Evolutionary conservation across 2,797 vertebrate genomes (phyloP), one percentile per base, ranked within the genome.

Genomic region (Alca torda): DNA sequence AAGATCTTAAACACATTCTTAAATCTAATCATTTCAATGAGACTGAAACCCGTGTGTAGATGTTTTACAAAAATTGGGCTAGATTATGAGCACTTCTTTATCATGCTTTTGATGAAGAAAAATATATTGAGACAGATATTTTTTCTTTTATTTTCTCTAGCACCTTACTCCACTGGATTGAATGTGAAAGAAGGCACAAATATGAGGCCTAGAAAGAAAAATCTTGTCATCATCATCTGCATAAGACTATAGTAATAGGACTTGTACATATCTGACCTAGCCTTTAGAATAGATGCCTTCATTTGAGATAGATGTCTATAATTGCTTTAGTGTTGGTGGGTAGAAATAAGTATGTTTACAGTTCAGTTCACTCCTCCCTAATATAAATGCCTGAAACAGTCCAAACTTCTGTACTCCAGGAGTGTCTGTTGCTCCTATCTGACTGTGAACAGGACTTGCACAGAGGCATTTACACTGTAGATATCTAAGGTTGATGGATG

Each of bases 1-100:
- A 65, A 70, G 41, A 76, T 83, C 76, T 92, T 93, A 84, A 93
- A 69, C 75, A 83, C 24, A 31, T 93, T 86, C 69, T 72, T 76
- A 84, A 94, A 80, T 69, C n/a, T 56, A 77, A 54, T 33, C 1
- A 72, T 68, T 94, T 93, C 61, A 87, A 1, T 61, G 23, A 17
- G 35, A 76, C 26, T 59, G 69, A 93, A 88, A 63, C 33, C 28
- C 2, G 4, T 88, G 43, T 65, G 45, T 78, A 54, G 31, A 59
- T 31, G 5, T 41, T 84, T 78, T 65, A 41, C 31, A 69, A 89
- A 93, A 90, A 74, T 17, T 56, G 19, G 14, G 14, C 6, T 43
- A 53, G 26, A 23, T 83, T 53, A 83, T 57, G 28, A 73, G 35
- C 31, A 54, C 13, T 39, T 60, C 8, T 72, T 70, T 68, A 26